Conservation (phyloP, 2,888 invertebrate species). For the Trissolcus japonicus region DNA sequence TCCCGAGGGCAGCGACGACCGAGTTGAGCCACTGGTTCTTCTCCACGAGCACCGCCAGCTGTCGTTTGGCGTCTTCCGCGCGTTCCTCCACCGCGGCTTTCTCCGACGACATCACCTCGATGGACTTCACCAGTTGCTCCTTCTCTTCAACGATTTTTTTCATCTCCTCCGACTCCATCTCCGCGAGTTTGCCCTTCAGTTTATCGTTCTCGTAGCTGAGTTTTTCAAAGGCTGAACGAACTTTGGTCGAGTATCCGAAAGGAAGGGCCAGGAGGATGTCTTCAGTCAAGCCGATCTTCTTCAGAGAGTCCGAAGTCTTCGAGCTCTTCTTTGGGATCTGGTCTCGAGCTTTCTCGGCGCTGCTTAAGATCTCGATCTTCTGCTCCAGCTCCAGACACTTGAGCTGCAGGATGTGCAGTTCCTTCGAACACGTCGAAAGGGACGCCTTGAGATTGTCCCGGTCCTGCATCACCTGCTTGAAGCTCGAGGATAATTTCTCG, state of each 20-base stretch:
- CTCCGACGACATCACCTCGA: neutral
- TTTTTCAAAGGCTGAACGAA: constrained; percentile 41
- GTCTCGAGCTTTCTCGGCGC: constrained; percentile 18
- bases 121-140: constrained; percentile 4
- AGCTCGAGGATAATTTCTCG: neutral
- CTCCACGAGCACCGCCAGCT: neutral
- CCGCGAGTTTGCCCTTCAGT: constrained; percentile 8
- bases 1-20: constrained; percentile 13
- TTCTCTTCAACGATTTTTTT: constrained; percentile 2
- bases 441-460: neutral
- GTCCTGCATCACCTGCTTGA: constrained; percentile 11
- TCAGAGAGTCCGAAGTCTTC: constrained; percentile 19
- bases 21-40: constrained; percentile 7
- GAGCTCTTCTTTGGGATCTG: constrained; percentile 6
- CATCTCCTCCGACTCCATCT: neutral
- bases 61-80: neutral
- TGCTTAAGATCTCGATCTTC: constrained; percentile 12
- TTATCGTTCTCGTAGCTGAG: constrained; percentile 46
- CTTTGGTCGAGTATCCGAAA: constrained; percentile 38
- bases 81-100: neutral
- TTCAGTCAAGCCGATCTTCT: constrained; percentile 30
- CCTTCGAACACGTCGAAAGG: constrained; percentile 1
- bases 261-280: constrained; percentile 37
- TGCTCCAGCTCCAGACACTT: constrained; percentile 23
- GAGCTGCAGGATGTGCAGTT: constrained; percentile 19